Evolutionary conservation across 2,113 vertebrate species (phyloP).

Genomic region (Phycodurus eques): DNA sequence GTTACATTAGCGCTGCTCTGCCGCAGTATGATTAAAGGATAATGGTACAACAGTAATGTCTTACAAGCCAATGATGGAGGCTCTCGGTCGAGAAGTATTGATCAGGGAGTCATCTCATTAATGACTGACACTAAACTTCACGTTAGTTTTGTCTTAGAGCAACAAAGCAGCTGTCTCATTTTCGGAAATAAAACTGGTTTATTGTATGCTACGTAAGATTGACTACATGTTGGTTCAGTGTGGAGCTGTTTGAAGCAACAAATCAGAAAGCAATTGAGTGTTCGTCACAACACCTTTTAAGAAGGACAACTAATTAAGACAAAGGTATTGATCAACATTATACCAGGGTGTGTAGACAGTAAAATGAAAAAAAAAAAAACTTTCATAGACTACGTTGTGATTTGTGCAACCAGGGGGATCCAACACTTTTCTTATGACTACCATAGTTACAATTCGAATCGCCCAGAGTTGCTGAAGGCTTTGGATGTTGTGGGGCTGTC

Average conservation of each 20-base stretch:
- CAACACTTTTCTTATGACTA: no score
- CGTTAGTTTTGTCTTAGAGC: conserved; percentile 30
- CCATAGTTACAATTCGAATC: no score
- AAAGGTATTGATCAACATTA: no score
- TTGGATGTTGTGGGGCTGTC: no score
- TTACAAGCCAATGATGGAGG: conserved; percentile 67
- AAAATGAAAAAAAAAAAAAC: no score
- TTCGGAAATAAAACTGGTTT: conserved; percentile 9
- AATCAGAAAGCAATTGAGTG: not conserved
- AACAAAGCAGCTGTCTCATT: conserved; percentile 16
- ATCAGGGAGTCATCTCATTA: conserved; percentile 60
- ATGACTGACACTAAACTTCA: conserved; percentile 42
- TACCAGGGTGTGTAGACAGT: no score
- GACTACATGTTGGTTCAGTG: not conserved
- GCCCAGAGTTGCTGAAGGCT: no score
- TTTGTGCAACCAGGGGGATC: no score
- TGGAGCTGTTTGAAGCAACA: not conserved
- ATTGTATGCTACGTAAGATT: not conserved
- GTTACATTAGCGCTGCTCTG: conserved; percentile 18
- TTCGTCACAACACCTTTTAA: not conserved
- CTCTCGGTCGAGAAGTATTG: conserved; percentile 61
- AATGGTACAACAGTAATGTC: conserved; percentile 67
- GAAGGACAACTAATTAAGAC: not conserved
- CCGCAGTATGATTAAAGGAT: conserved; percentile 64
- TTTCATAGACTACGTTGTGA: no score